These are phyloP conservation scores for Squalus acanthias DNA, from an alignment of 2,797 vertebrate species.

Conservation along the genomic window DNA sequence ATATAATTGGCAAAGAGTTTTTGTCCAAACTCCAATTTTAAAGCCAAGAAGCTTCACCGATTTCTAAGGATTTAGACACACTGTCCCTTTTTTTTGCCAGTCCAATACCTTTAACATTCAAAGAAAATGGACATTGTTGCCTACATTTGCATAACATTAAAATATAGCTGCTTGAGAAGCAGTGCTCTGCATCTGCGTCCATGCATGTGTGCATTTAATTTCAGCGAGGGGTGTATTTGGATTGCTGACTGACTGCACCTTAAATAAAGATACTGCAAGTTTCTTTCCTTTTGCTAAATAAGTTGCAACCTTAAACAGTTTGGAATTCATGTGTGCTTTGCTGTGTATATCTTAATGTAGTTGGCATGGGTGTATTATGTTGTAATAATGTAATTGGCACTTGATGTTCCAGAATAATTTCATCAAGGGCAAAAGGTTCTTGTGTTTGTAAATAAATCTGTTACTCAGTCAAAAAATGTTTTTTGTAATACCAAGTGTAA, in stretches of 20 bases:
- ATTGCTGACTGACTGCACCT: background rate
- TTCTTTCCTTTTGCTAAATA: background rate
- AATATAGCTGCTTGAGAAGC: background rate
- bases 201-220: background rate
- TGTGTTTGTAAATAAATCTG: background rate
- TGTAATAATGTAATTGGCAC: background rate
- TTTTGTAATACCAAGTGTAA: background rate
- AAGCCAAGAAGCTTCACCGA: background rate
- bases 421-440: background rate
- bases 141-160: background rate
- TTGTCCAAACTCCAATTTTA: background rate
- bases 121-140: background rate
- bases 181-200: background rate
- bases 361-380: background rate
- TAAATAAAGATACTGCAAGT: background rate
- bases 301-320: background rate
- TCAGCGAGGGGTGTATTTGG: background rate
- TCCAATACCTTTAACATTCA: background rate
- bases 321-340: background rate
- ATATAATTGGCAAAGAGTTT: too few species aligned
- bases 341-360: background rate
- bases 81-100: too few species aligned
- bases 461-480: background rate
- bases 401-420: background rate
- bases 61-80: background rate